Evolutionary conservation across 2,888 invertebrate species (phyloP).

Genomic region (Andrena chrysosceles): DNA sequence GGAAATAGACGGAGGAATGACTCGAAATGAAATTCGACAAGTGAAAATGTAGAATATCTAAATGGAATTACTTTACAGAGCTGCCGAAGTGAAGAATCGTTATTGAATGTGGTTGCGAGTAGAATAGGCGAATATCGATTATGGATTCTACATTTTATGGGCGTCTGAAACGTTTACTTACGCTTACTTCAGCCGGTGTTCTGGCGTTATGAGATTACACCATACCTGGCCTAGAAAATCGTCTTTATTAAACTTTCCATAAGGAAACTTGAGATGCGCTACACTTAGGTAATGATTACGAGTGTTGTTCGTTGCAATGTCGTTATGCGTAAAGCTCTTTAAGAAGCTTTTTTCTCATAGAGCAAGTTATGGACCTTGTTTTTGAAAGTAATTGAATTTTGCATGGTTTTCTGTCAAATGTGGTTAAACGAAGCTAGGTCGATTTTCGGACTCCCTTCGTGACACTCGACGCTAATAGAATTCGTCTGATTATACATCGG

Average conservation of each 20-base stretch:
- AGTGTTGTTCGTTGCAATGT: not conserved
- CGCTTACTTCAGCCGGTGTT: not conserved
- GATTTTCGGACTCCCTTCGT: conserved; percentile 19
- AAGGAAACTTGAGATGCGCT: not conserved
- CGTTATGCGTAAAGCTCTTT: not conserved
- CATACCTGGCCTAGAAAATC: not conserved
- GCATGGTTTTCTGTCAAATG: not conserved
- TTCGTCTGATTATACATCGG: conserved; percentile 75
- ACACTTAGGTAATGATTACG: not conserved
- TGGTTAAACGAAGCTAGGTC: conserved; percentile 17
- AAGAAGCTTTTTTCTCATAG: not conserved
- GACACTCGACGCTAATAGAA: conserved; percentile 64
- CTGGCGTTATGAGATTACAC: not conserved
- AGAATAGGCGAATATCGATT: conserved; percentile 22
- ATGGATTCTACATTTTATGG: conserved; percentile 59
- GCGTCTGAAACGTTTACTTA: conserved; percentile 44
- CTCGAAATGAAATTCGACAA: conserved; percentile 57
- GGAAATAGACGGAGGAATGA: conserved; percentile 8
- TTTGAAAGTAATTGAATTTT: not conserved
- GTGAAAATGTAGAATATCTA: conserved; percentile 56
- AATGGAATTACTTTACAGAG: conserved; percentile 65
- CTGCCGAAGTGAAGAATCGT: conserved; percentile 52
- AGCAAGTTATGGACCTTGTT: not conserved
- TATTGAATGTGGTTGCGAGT: conserved; percentile 40
- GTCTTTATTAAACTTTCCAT: not conserved